These are phyloP conservation scores for Corella eumyota DNA, from an alignment of 23 tunicate genomes.

Conservation along the genomic window DNA sequence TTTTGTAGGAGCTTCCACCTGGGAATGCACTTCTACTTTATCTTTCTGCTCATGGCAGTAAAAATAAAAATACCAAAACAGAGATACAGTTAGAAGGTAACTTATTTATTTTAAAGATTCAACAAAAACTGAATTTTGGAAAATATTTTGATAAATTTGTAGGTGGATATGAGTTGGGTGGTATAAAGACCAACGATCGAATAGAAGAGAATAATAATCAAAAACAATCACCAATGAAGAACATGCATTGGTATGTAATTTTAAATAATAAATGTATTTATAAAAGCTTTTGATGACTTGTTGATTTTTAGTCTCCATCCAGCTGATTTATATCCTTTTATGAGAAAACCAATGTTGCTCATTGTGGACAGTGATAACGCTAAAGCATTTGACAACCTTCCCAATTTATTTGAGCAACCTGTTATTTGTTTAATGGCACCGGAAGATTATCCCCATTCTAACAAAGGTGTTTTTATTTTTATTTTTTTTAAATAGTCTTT, in stretches of 20 bases:
- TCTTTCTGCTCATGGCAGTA: constrained; percentile 64
- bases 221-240: constrained; percentile 26
- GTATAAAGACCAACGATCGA: constrained; percentile 55
- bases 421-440: constrained; percentile 72
- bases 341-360: constrained; percentile 60
- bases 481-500: too few relatives aligned
- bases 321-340: constrained; percentile 66
- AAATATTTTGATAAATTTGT: too few relatives aligned
- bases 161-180: constrained; percentile 54
- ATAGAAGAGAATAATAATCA: constrained; percentile 16
- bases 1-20: constrained; percentile 49
- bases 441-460: constrained; percentile 38
- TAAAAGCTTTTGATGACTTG: background rate
- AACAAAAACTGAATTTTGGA: too few relatives aligned
- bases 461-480: too few relatives aligned
- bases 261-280: background rate
- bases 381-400: constrained; percentile 28
- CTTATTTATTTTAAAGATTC: too few relatives aligned
- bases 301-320: constrained; percentile 69
- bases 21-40: constrained; percentile 56
- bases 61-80: constrained; percentile 10
- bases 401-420: constrained; percentile 72
- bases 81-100: background rate
- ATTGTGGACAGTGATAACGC: constrained; percentile 84
- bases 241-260: constrained; percentile 56